Base-by-base conservation (phyloP, 2,797 vertebrate species). In the Pseudochaenichthys georgianus region DNA sequence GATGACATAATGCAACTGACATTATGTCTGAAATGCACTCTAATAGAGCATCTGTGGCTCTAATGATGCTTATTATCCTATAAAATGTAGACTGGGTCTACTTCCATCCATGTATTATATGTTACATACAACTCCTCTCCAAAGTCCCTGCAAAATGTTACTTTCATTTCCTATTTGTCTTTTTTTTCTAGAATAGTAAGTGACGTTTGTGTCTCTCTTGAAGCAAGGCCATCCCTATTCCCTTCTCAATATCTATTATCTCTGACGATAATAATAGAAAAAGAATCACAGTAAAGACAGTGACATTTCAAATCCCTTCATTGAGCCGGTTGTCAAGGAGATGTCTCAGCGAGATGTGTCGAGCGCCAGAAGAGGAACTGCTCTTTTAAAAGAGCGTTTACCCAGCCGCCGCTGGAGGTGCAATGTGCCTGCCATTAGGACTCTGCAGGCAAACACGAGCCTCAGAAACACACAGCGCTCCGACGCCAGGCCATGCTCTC, bases 251-350 rank as follows among this genome's bases (percentile, higher is more conserved):
- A 66, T 88, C 81, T 87, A 80, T 90, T 90, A 88, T 82, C 78
- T 64, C 71, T 77, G 82, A 85, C 84, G 71, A 75, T 79, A 75
- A 90, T 79, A 64, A 84, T 87, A 86, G 88, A 48, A 92, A 92
- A 89, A 90, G 76, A 88, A 89, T 91, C 80, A 73, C 87, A 80
- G 87, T 87, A 87, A 91, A 92, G 90, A 86, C 79, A 65, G 86
- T 92, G 92, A 93, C 90, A 90, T 93, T 93, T 93, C 79, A 85
- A 82, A 90, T 92, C 80, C 84, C 88, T 85, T 80, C 87, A 88
- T 83, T 86, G 87, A 91, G 83, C 78, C 50, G 73, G 89, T 93
- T 93, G 90, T 93, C 92, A 94, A 89, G 87, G 92, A 92, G 92
- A 92, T 91, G 76, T 87, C 82, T 87, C 81, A 53, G 83, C 52